phyloP scores from a whole-genome alignment of 2,888 invertebrate species.

The Nipponacmea schrenckii region DNA sequence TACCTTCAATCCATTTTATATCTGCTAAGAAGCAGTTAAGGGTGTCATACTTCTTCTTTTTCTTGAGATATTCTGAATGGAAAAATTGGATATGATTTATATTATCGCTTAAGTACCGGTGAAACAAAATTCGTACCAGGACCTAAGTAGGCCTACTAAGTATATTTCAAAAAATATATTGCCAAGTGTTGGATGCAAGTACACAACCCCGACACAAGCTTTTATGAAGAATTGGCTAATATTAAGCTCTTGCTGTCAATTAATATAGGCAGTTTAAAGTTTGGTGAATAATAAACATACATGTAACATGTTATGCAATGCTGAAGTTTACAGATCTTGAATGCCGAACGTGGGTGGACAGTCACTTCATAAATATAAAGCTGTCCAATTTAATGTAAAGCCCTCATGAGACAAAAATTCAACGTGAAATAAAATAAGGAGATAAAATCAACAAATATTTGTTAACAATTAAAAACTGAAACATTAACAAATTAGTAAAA shows the following conservation, averaged over 20 bases:
- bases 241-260: too few relatives aligned
- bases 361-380: too few relatives aligned
- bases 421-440: neutral
- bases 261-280: too few relatives aligned
- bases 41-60: conserved; percentile 5
- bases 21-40: conserved; percentile 2
- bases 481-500: conserved; percentile 9
- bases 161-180: neutral
- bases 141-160: too few relatives aligned
- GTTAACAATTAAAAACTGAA: neutral
- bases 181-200: conserved; percentile 2
- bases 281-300: too few relatives aligned
- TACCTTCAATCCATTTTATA: conserved; percentile 5
- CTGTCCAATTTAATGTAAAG: too few relatives aligned
- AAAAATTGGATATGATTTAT: conserved; percentile 6
- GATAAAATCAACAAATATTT: conserved; percentile 9
- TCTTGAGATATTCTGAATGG: neutral
- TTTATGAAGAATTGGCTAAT: too few relatives aligned
- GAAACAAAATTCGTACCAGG: neutral
- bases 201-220: neutral
- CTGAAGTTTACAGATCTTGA: too few relatives aligned
- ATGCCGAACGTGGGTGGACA: too few relatives aligned
- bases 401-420: too few relatives aligned
- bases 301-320: too few relatives aligned
- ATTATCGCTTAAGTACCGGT: conserved; percentile 4